Conservation (phyloP, 2,888 invertebrate species). For the Crematogaster levior region DNA sequence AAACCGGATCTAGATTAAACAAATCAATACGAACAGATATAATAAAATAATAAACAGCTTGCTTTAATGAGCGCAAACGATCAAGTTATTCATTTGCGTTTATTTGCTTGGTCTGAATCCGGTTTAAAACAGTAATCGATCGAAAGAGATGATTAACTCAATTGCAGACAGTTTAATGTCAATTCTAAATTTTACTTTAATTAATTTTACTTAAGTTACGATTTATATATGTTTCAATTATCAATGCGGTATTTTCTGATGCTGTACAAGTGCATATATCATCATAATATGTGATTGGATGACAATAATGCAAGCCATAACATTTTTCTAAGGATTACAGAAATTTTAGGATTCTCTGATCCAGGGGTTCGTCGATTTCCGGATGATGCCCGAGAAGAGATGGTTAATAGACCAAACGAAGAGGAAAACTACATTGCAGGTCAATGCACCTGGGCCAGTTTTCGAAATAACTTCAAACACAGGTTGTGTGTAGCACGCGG, state of each 20-base stretch:
- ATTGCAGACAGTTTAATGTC: neutral
- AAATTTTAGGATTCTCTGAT: neutral
- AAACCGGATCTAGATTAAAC: neutral
- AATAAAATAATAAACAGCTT: slow-evolving; percentile 13
- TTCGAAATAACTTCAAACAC: slow-evolving; percentile 82
- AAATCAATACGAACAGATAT: neutral
- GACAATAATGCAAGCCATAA: neutral
- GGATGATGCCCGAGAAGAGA: slow-evolving; percentile 49
- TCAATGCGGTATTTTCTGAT: neutral
- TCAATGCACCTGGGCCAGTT: slow-evolving; percentile 83
- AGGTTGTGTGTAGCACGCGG: slow-evolving; percentile 26
- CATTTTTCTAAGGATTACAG: neutral
- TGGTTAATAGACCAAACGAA: slow-evolving; percentile 40
- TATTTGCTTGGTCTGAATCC: neutral
- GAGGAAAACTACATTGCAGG: slow-evolving; percentile 62
- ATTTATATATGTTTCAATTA: neutral
- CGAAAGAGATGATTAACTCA: neutral
- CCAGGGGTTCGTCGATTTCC: slow-evolving; percentile 39
- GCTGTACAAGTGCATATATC: neutral
- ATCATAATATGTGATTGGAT: neutral
- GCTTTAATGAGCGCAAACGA: slow-evolving; percentile 3
- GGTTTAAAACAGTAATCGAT: neutral
- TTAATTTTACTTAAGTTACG: neutral
- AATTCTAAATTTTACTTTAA: neutral
- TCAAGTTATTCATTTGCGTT: neutral